A percentile compares a stretch with the other conserved stretches of the same genome.
These are phyloP conservation scores for Catostylus mosaicus DNA, from an alignment of 30 jellyfish, hydroid and myxozoan genomes.

Conservation along the genomic window DNA sequence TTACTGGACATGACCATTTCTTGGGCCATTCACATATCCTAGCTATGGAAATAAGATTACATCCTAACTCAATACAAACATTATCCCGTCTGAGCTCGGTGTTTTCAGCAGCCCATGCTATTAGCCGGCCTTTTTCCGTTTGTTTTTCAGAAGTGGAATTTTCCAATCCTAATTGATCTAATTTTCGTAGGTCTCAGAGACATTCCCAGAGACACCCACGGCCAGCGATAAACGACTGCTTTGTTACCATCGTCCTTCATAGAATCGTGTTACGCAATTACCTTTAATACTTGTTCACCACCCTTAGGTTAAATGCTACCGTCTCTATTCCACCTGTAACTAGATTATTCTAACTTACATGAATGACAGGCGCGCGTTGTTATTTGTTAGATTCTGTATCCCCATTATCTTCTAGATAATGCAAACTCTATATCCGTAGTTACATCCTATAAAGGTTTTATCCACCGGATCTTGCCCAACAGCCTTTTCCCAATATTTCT, in stretches of 20 bases:
- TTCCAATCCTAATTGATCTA: conserved; percentile 20
- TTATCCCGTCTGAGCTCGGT: conserved; percentile 54
- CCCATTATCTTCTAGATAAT: not conserved
- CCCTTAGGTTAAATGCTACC: not conserved
- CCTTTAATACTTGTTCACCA: not conserved
- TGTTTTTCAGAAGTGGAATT: not conserved
- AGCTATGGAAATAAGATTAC: conserved; percentile 16
- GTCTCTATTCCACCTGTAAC: conserved; percentile 7
- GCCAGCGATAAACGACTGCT: not conserved
- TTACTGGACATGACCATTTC: too few relatives aligned
- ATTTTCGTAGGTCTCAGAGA: conserved; percentile 23
- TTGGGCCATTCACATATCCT: not conserved
- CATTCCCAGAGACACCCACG: conserved; percentile 38
- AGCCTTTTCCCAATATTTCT: conserved; percentile 11
- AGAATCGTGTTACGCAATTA: conserved; percentile 1
- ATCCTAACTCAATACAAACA: conserved; percentile 1
- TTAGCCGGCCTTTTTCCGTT: conserved; percentile 10
- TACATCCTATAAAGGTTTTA: conserved; percentile 31
- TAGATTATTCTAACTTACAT: conserved; percentile 22
- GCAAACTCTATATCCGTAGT: not conserved
- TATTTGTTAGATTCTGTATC: not conserved
- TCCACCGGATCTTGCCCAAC: conserved; percentile 28
- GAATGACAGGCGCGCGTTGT: conserved; percentile 32
- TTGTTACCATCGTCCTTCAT: not conserved
- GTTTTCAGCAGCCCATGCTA: conserved; percentile 16